Evolutionary conservation across 2,797 vertebrate species (phyloP), one percentile per base, ranked within the genome.

Genomic region (Cottoperca gobio): DNA sequence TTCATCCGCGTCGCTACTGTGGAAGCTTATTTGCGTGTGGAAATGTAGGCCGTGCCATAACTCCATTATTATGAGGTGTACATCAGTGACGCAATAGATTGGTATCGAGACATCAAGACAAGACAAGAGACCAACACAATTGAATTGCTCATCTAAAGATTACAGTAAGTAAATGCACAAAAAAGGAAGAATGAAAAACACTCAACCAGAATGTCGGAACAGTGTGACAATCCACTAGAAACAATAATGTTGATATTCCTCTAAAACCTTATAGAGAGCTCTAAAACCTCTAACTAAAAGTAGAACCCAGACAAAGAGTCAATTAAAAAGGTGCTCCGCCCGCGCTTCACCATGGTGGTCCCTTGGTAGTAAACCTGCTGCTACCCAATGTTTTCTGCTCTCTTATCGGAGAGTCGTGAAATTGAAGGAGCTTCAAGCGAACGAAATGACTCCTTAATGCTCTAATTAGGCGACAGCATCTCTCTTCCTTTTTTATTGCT

Each of bases 321-420:
- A 86, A 88, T 90, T 88, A 88, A 77, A 72, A 81, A 87, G 79
- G 67, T 73, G 76, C 54, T 66, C 16, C 64, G 66, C 68, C 86
- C 70, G 52, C 57, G 80, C 73, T 70, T 70, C 12, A 19, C 52
- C 5, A 76, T 3, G 21, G 31, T 50, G 62, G 63, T 88, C 79
- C 83, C 81, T 9, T 39, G 81, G 62, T 65, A 70, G 74, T 58
- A 65, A 86, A 86, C 77, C 83, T 78, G 68, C 79, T 65, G 73
- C 65, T 43, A 49, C 46, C 69, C 50, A 40, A 10, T 33, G 52
- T 67, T 69, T 59, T 46, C 64, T 48, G 53, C 21, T 31, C 7
- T 76, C 76, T 86, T 64, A 86, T 88, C 80, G 10, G 58, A 71
- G 26, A 7, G 45, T 66, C 1, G 33, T 40, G 46, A 84, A 88